Percentiles rank a stretch among this genome's conserved stretches.
Conservation (phyloP, 2,888 invertebrate genomes). For the Chironomus riparius region DNA sequence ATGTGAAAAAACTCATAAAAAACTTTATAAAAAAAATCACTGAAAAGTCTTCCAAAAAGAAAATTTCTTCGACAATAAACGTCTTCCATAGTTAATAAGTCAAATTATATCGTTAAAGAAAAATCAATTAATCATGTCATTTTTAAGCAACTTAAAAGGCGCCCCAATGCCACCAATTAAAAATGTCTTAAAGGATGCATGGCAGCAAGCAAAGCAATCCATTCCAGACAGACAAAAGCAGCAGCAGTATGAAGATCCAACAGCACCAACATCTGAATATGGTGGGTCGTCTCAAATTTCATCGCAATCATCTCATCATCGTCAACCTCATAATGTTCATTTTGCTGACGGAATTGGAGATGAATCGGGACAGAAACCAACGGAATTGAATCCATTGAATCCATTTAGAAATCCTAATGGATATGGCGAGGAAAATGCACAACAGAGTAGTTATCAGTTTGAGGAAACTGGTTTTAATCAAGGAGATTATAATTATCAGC, state of each 20-base stretch:
- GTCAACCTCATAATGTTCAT: slow-evolving; percentile 45
- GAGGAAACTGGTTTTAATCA: slow-evolving; percentile 40
- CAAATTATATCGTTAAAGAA: neutral
- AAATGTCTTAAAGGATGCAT: slow-evolving; percentile 70
- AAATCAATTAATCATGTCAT: slow-evolving; percentile 45
- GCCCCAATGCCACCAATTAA: slow-evolving; percentile 67
- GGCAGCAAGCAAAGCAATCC: slow-evolving; percentile 70
- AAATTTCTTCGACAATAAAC: neutral
- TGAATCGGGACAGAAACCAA: neutral
- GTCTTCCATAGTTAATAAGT: neutral
- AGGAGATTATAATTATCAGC: slow-evolving; percentile 39
- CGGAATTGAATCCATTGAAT: slow-evolving; percentile 33
- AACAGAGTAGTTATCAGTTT: slow-evolving; percentile 20
- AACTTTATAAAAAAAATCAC: slow-evolving; percentile 14
- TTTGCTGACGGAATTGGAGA: slow-evolving; percentile 41
- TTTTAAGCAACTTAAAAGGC: slow-evolving; percentile 47
- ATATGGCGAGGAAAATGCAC: slow-evolving; percentile 33
- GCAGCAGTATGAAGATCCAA: slow-evolving; percentile 42
- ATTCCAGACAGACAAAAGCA: slow-evolving; percentile 58
- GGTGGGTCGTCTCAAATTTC: slow-evolving; percentile 30
- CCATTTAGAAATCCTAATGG: slow-evolving; percentile 40
- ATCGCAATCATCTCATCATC: slow-evolving; percentile 26
- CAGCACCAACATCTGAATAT: slow-evolving; percentile 30
- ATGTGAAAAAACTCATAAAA: neutral
- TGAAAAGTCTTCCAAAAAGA: slow-evolving; percentile 28